Evolutionary conservation across 1,140 invertebrate genomes (phyloP).

Genomic region (Bradysia coprophila): DNA sequence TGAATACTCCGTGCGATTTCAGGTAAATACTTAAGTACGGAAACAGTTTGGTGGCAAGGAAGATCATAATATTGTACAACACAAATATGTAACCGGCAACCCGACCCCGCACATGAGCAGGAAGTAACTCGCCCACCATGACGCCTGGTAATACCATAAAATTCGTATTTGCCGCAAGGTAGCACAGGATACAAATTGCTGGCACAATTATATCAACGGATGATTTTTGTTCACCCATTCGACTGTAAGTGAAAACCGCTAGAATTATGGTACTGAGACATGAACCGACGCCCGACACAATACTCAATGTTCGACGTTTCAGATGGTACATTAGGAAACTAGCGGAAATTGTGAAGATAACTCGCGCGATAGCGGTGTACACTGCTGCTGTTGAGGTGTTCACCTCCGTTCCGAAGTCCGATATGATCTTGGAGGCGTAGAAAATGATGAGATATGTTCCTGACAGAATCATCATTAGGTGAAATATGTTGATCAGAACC

Average conservation of each 20-base stretch:
- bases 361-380: constrained; percentile 38
- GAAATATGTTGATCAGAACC: constrained; percentile 48
- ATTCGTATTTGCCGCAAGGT: constrained; percentile 51
- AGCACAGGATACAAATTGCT: constrained; percentile 33
- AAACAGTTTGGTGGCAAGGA: constrained; percentile 52
- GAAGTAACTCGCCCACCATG: constrained; percentile 50
- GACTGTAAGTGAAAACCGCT: constrained; percentile 29
- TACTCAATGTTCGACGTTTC: constrained; percentile 37
- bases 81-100: constrained; percentile 49
- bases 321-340: constrained; percentile 39
- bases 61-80: constrained; percentile 42
- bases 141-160: constrained; percentile 48
- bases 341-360: constrained; percentile 38
- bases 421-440: constrained; percentile 49
- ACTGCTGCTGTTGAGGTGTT: constrained; percentile 37
- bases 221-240: constrained; percentile 18
- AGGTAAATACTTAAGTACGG: constrained; percentile 35
- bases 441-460: constrained; percentile 56
- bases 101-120: constrained; percentile 41
- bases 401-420: constrained; percentile 27
- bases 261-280: constrained; percentile 35
- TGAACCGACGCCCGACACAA: constrained; percentile 43
- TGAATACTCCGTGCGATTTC: constrained; percentile 40
- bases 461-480: constrained; percentile 45
- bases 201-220: constrained; percentile 26